phyloP scores from a whole-genome alignment of 2,888 invertebrate species.

The Phaonia tiefii region DNA sequence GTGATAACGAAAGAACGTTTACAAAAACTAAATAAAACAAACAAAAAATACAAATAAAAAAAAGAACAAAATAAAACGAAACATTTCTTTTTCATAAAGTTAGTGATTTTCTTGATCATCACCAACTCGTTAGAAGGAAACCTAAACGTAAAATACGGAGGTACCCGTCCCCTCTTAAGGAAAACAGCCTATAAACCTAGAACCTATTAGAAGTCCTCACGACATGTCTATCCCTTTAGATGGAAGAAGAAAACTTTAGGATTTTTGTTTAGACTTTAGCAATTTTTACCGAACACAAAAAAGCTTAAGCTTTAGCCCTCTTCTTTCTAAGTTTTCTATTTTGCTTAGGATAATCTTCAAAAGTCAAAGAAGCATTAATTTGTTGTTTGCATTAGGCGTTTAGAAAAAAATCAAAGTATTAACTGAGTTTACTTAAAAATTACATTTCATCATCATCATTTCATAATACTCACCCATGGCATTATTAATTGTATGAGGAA shows the following conservation, averaged over 20 bases:
- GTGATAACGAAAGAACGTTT: slow-evolving; percentile 8
- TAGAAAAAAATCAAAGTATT: slow-evolving; percentile 18
- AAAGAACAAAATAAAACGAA: background rate
- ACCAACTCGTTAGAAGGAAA: slow-evolving; percentile 52
- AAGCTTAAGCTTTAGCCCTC: slow-evolving; percentile 13
- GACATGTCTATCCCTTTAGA: slow-evolving; percentile 4
- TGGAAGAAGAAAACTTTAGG: background rate
- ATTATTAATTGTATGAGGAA: slow-evolving; percentile 51
- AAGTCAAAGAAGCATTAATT: slow-evolving; percentile 25
- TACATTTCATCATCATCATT: slow-evolving; percentile 35
- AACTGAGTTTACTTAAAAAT: slow-evolving; percentile 59
- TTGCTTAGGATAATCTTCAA: background rate
- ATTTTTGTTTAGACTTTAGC: slow-evolving; percentile 8
- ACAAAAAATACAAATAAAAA: background rate
- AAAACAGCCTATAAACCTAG: background rate
- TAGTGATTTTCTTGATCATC: slow-evolving; percentile 66
- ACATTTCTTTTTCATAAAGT: slow-evolving; percentile 10
- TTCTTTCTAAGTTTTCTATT: background rate
- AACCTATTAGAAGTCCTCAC: background rate
- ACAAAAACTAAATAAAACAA: background rate
- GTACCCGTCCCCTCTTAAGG: background rate
- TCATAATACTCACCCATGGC: slow-evolving; percentile 64
- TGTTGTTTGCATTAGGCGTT: slow-evolving; percentile 23
- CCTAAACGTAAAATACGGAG: background rate
- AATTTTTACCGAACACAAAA: background rate